Evolutionary conservation across 1,140 invertebrate genomes (phyloP), one percentile per base, ranked within the genome.

Genomic region (Kradibia gibbosae): DNA sequence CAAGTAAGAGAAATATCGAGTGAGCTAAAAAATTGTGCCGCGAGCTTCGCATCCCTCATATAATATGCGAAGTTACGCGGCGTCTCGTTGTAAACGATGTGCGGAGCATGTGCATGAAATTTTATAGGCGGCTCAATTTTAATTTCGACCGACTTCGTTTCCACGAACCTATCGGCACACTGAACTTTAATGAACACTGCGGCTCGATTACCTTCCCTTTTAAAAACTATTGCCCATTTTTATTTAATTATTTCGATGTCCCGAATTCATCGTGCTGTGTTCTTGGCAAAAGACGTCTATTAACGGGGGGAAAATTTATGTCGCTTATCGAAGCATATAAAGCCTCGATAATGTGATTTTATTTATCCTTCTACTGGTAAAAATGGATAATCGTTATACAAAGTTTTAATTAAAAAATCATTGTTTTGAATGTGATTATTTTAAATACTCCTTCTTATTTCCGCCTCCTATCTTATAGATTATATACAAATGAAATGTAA

Each of bases 11-110:
- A 60, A 45, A 65, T 62, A 60, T 76, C 74, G 53, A 75, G 53
- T 75, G 50, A 75, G 22, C 42, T 50, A 57, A 75, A 60, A 42
- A 75, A 75, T 75, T 42, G 48, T 5, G n/a, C 13, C n/a, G 11
- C 70, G 8, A n/a, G n/a, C 15, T 13, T 65, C 22, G 13, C 62
- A 36, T 65, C 36, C 13, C 39, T 20, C 3, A 8, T 7, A 20
- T 39, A 39, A 67, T n/a, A n/a, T n/a, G n/a, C n/a, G n/a, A n/a
- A 67, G 22, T 36, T 20, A 67, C 15, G 39, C 34, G 62, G 11
- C n/a, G 11, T n/a, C 1, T 5, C 4, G 4, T 39, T 36, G 62
- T 67, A 39, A 67, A 67, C 39, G 39, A 67, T 39, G 20, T 10
- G 3, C 0, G 8, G 5, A n/a, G 34, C 11, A 0, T 65, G 11